Evolutionary conservation across 2,888 invertebrate species (phyloP), one percentile per base, ranked within the genome.

Genomic region (Pyrocoelia pectoralis): DNA sequence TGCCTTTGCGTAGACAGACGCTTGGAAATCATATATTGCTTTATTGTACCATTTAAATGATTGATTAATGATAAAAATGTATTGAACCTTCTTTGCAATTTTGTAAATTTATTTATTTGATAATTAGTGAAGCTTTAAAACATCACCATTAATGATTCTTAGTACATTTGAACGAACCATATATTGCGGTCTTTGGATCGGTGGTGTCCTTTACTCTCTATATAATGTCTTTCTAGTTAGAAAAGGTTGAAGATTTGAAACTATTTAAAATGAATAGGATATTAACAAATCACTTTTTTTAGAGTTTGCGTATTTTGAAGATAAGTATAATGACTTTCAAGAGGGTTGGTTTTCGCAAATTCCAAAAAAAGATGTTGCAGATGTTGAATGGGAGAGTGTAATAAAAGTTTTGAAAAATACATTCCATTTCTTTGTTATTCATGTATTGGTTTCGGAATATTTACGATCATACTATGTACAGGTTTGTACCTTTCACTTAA

Each of bases 351-450:
- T 73, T 8, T 79, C 86, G 71, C 69, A 88, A 50, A 78, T 81
- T 19, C 82, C 85, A 71, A 84, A 83, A 66, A 86, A 85, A 80
- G 92, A 92, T 81, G 79, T 82, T 17, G 85, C 90, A 14, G 92
- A 92, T 80, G 82, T 84, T 74, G 92, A 92, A 82, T 92, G 92
- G 92, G 85, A 80, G 73, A 83, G 85, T 59, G 89, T 88, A 84
- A 85, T 85, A 72, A 84, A 81, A 67, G 83, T 86, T 57, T 76
- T 88, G 54, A 76, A 80, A 46, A 80, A 78, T 65, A 78, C 86
- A 54, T 82, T 84, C 75, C 84, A 85, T 55, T 89, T 87, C 83
- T 74, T 87, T 66, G 70, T 85, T 61, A 59, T 85, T 18, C 87
- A 90, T 72, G 80, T 87, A 68, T 17, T 83, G 49, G 72, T 86